A percentile compares a stretch with the other conserved stretches of the same genome.
These are phyloP conservation scores for Drosophila lacertosa DNA, from an alignment of 1,140 invertebrate genomes.

Conservation along the genomic window DNA sequence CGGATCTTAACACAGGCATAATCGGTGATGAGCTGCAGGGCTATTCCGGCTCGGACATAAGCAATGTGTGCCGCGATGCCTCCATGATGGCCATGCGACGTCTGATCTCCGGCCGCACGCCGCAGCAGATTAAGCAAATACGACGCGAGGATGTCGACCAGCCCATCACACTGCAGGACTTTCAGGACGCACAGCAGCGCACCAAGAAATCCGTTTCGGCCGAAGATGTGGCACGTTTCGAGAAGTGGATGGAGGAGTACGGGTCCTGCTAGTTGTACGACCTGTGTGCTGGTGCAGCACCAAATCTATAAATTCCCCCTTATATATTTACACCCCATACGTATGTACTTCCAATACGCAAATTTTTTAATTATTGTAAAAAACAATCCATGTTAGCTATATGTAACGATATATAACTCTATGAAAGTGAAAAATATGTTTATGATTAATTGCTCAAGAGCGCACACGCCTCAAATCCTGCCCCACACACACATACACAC, in stretches of 20 bases:
- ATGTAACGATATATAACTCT: conserved; percentile 21
- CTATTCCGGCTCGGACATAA: conserved; percentile 99
- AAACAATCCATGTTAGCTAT: conserved; percentile 42
- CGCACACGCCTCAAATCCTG: conserved; percentile 30
- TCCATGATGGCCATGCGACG: conserved; percentile 99
- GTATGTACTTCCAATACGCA: conserved; percentile 68
- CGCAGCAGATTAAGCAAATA: conserved; percentile 96
- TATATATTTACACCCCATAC: conserved; percentile 29
- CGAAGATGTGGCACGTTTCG: conserved; percentile 96
- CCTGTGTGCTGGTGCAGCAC: conserved; percentile 58
- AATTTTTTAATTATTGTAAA: conserved; percentile 53
- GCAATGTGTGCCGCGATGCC: conserved; percentile 98
- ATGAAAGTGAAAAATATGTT: conserved; percentile 27
- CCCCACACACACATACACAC: conserved; percentile 42
- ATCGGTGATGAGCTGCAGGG: conserved; percentile 94
- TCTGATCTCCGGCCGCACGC: conserved; percentile 95
- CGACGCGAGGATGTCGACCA: conserved; percentile 97
- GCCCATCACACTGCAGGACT: conserved; percentile 95
- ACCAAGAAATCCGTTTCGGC: conserved; percentile 97
- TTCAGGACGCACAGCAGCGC: conserved; percentile 94
- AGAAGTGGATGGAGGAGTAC: conserved; percentile 98
- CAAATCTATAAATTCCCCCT: conserved; percentile 29
- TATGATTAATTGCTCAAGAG: conserved; percentile 63
- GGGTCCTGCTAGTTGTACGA: conserved; percentile 87
- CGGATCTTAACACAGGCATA: conserved; percentile 90